Evolutionary conservation across 2,888 invertebrate species (phyloP).

Genomic region (Hemicrepidius hirtus): DNA sequence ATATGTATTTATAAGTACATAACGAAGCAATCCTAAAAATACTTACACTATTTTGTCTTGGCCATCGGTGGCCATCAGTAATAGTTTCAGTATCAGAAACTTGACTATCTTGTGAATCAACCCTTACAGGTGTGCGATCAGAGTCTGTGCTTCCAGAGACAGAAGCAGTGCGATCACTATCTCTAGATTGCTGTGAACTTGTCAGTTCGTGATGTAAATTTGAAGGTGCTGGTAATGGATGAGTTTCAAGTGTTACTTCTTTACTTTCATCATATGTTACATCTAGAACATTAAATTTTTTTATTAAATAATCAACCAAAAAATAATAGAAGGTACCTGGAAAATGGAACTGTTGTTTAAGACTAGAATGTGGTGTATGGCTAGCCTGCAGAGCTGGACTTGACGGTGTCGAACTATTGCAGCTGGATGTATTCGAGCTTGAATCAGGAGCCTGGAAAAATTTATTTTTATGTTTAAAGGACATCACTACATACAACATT

Average conservation of each 20-base stretch:
- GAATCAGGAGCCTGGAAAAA: conserved; percentile 83
- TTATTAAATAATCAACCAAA: too few relatives aligned
- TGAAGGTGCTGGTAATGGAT: conserved; percentile 68
- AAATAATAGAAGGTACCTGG: too few relatives aligned
- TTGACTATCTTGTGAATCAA: conserved; percentile 89
- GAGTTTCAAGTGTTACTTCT: conserved; percentile 75
- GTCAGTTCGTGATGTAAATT: conserved; percentile 71
- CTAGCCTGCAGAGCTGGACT: conserved; percentile 84
- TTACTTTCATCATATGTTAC: conserved; percentile 70
- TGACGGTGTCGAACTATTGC: conserved; percentile 97
- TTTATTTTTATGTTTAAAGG: too few relatives aligned
- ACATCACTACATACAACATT: too few relatives aligned
- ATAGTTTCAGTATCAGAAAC: conserved; percentile 79
- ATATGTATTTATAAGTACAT: too few relatives aligned
- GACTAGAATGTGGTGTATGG: conserved; percentile 71
- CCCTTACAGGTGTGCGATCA: conserved; percentile 85
- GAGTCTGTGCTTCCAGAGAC: conserved; percentile 86
- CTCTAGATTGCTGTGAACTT: conserved; percentile 79
- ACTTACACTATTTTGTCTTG: conserved; percentile 87
- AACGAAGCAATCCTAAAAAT: neutral
- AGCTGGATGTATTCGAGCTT: conserved; percentile 95
- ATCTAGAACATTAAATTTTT: conserved; percentile 61
- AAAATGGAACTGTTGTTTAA: conserved; percentile 84
- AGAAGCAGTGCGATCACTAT: conserved; percentile 82
- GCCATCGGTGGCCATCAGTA: conserved; percentile 78